These are phyloP conservation scores for Pyrrhia umbra DNA, from an alignment of 2,888 invertebrate species.

Conservation along the genomic window DNA sequence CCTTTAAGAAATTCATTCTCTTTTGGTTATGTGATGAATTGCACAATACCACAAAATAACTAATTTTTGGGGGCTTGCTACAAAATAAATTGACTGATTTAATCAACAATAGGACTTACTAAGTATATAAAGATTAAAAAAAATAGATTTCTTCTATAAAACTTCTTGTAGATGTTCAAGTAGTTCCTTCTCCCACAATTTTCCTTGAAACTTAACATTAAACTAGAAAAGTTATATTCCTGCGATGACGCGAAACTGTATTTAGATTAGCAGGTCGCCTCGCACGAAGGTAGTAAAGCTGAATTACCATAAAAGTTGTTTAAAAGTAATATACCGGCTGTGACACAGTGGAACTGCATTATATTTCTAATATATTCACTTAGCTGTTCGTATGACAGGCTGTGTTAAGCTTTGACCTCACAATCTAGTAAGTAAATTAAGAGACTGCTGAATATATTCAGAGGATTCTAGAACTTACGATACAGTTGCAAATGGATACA, in stretches of 20 bases:
- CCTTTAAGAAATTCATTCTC: no score
- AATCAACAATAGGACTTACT: no score
- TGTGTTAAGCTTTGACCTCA: conserved; percentile 19
- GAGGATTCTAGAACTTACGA: conserved; percentile 2
- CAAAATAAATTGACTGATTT: no score
- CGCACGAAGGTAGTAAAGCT: conserved; percentile 3
- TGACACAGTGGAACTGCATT: conserved; percentile 11
- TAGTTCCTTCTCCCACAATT: not conserved
- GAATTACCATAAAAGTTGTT: conserved; percentile 22
- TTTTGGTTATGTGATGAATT: no score
- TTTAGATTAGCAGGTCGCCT: conserved; percentile 15
- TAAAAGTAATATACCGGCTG: conserved; percentile 12
- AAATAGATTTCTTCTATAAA: not conserved
- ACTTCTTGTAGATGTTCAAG: not conserved
- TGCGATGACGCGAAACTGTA: not conserved
- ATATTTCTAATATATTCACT: conserved; percentile 19
- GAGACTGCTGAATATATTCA: conserved; percentile 15
- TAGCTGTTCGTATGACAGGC: not conserved
- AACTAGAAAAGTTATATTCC: conserved; percentile 1
- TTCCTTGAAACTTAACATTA: not conserved
- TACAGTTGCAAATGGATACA: not conserved
- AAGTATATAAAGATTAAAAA: no score
- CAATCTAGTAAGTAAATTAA: not conserved
- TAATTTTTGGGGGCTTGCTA: no score
- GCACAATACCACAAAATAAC: no score